Conservation (phyloP, 2,888 invertebrate species). For the Hydropsyche betteni region DNA sequence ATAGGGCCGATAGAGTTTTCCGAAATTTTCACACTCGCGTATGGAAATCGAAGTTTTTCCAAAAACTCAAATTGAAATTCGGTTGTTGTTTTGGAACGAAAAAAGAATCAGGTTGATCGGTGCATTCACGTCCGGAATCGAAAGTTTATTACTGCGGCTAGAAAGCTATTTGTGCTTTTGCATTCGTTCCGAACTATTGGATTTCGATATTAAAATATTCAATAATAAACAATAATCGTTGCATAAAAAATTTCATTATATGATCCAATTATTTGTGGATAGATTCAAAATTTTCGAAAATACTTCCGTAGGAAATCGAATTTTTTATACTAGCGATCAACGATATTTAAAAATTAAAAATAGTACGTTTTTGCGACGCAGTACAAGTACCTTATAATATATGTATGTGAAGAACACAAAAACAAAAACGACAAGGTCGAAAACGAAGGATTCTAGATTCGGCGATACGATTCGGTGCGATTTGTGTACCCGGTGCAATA, state of each 20-base stretch:
- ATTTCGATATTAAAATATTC: background rate
- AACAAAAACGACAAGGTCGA: too few species aligned
- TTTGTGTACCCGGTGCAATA: too few species aligned
- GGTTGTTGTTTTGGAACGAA: background rate
- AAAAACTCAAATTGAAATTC: background rate
- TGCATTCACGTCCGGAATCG: conserved; percentile 34
- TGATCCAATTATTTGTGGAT: background rate
- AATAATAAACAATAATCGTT: background rate
- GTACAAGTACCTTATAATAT: too few species aligned
- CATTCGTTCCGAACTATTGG: conserved; percentile 8
- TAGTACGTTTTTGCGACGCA: too few species aligned
- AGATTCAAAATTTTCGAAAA: background rate
- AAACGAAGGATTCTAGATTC: too few species aligned
- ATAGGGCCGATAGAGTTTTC: background rate
- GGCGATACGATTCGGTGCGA: too few species aligned
- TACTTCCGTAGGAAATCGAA: background rate
- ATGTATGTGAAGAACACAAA: too few species aligned
- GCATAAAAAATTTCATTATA: background rate
- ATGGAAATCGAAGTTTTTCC: background rate
- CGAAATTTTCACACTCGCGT: background rate
- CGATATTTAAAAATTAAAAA: too few species aligned
- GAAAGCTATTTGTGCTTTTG: background rate
- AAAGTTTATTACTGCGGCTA: conserved; percentile 16
- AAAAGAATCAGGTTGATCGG: background rate
- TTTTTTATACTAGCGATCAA: background rate